Base-by-base conservation (phyloP, 2,797 vertebrate species). In the Danio albolineatus region DNA sequence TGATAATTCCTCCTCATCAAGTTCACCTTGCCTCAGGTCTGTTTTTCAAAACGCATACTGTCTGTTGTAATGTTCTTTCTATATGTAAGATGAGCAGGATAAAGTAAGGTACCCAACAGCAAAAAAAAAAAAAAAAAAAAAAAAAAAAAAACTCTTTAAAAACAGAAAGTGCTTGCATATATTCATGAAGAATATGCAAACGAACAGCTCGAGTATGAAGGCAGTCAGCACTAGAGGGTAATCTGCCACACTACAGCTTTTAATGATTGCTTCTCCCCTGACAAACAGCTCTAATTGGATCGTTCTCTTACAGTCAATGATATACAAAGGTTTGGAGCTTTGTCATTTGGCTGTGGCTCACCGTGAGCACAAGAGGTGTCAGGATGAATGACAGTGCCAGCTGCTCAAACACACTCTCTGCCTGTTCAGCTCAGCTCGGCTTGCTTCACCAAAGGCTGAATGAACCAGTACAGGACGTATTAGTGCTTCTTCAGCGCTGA, bases 281-380 rank as follows among this genome's bases (percentile, higher is more conserved):
- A 85, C 79, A 88, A 86, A 89, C 87, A 80, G 60, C 76, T 86
- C 79, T 87, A 88, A 92, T 88, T 89, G 87, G 82, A 86, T 90
- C 74, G 64, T 87, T 90, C 65, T 53, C 43, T 51, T 2, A 72
- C 82, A 64, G 82, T 85, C 81, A 82, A 82, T 43, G 78, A 85
- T 36, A 83, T 82, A 79, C 75, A 84, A 82, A 84, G 82, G 72
- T 83, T 82, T 83, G 46, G 81, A 85, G 80, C 51, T 88, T 80
- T 89, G 83, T 81, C 79, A 85, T 85, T 48, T 86, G 83, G 82
- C 81, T 54, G 80, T 73, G 62, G 53, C 76, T 86, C 70, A 54
- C 76, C 73, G 16, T 53, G 64, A 80, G 82, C 79, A 57, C 56
- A 86, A 79, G 57, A 77, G 73, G 80, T 70, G 66, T 87, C 61